Conservation (phyloP, 1,140 invertebrate genomes). For the Drosophila bocqueti region DNA sequence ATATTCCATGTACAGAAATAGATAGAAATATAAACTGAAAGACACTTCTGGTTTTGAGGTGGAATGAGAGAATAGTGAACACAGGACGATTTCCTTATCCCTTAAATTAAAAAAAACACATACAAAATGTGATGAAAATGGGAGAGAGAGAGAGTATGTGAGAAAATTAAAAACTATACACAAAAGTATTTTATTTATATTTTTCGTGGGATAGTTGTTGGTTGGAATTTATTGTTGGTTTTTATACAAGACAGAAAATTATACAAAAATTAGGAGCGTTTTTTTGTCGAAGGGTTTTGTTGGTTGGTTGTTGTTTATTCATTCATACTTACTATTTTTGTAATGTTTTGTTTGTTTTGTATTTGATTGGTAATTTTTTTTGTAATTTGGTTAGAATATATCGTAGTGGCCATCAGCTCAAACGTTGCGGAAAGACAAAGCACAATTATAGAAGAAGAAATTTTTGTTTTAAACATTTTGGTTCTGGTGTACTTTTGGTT, state of each 20-base stretch:
- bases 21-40: conserved; percentile 21
- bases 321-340: conserved; percentile 75
- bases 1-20: conserved; percentile 7
- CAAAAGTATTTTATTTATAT: conserved; percentile 56
- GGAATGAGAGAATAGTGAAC: conserved; percentile 21
- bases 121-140: conserved; percentile 27
- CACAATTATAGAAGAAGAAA: conserved; percentile 84
- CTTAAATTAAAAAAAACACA: conserved; percentile 43
- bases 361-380: conserved; percentile 71
- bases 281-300: conserved; percentile 28
- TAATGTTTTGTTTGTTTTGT: conserved; percentile 70
- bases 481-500: conserved; percentile 7
- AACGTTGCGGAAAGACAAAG: conserved; percentile 85
- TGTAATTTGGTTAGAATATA: conserved; percentile 82
- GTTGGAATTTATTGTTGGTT: conserved; percentile 29
- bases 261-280: conserved; percentile 49
- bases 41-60: conserved; percentile 22
- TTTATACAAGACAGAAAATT: conserved; percentile 47
- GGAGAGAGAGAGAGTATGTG: conserved; percentile 8
- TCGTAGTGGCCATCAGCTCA: conserved; percentile 85
- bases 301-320: conserved; percentile 40
- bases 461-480: conserved; percentile 66
- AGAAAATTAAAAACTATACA: conserved; percentile 53
- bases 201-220: conserved; percentile 41
- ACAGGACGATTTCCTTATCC: conserved; percentile 22